These are phyloP conservation scores for Drosophila neonasuta DNA, from an alignment of 2,888 invertebrate species.

Conservation along the genomic window DNA sequence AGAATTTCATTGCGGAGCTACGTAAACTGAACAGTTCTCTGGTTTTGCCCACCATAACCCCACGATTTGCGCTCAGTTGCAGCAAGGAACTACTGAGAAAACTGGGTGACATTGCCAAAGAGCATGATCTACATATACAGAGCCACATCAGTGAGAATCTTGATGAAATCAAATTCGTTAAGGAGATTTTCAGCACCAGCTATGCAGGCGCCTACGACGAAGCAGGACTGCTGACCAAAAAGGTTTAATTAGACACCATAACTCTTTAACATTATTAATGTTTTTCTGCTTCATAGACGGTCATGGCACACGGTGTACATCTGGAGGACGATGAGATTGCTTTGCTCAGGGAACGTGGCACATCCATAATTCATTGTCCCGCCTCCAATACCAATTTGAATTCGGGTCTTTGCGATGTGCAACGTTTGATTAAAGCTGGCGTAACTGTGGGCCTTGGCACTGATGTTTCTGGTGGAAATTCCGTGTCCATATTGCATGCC, in stretches of 20 bases:
- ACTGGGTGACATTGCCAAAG: conserved; percentile 87
- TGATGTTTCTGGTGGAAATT: conserved; percentile 93
- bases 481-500: conserved; percentile 88
- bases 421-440: conserved; percentile 85
- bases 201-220: conserved; percentile 91
- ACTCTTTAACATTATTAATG: background rate
- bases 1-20: conserved; percentile 86
- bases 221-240: conserved; percentile 88
- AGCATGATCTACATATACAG: conserved; percentile 89
- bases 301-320: conserved; percentile 93
- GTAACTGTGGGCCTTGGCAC: conserved; percentile 93
- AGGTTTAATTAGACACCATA: conserved; percentile 83
- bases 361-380: conserved; percentile 92
- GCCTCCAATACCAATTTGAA: conserved; percentile 91
- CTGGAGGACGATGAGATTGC: conserved; percentile 87
- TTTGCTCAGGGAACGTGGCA: conserved; percentile 85
- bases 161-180: conserved; percentile 87
- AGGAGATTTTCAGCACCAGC: conserved; percentile 83
- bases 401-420: conserved; percentile 92
- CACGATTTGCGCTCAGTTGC: conserved; percentile 92
- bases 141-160: conserved; percentile 93
- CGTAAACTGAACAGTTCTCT: conserved; percentile 84
- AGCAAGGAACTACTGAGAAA: conserved; percentile 87
- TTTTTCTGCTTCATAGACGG: conserved; percentile 80
- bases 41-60: conserved; percentile 91